phyloP scores from a whole-genome alignment of 1,140 invertebrate genomes.

The Macrobrachium nipponense region DNA sequence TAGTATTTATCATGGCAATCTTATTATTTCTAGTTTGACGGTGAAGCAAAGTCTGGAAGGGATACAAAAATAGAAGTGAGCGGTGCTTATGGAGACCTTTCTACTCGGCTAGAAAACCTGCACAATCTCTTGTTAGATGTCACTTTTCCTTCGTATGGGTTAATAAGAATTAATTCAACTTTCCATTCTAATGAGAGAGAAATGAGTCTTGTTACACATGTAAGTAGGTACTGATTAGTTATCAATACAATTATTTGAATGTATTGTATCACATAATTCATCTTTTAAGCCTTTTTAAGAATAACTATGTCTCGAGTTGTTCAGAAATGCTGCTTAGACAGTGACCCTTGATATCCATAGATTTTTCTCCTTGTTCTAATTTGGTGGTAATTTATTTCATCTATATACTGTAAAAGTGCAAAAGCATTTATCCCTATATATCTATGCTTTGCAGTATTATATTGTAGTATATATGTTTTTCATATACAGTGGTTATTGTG shows the following conservation, averaged over 20 bases:
- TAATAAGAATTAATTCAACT: slow-evolving; percentile 50
- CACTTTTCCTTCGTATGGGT: slow-evolving; percentile 20
- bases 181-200: slow-evolving; percentile 29
- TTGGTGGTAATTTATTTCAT: too few species aligned
- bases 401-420: too few species aligned
- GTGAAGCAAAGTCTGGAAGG: slow-evolving; percentile 22
- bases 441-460: neutral
- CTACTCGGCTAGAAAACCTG: slow-evolving; percentile 35
- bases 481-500: neutral
- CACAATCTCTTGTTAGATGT: slow-evolving; percentile 54
- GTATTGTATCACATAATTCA: too few species aligned
- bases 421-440: too few species aligned
- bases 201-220: slow-evolving; percentile 39
- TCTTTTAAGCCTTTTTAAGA: too few species aligned
- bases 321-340: too few species aligned
- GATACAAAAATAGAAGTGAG: slow-evolving; percentile 33
- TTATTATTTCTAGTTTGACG: slow-evolving; percentile 24
- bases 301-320: too few species aligned
- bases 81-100: slow-evolving; percentile 39
- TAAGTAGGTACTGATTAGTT: neutral
- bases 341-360: too few species aligned
- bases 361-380: too few species aligned
- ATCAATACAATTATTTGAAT: too few species aligned
- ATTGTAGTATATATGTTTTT: neutral
- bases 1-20: too few species aligned